Base-by-base conservation (phyloP, 1,140 invertebrate species). In the Megalonaias nervosa region DNA sequence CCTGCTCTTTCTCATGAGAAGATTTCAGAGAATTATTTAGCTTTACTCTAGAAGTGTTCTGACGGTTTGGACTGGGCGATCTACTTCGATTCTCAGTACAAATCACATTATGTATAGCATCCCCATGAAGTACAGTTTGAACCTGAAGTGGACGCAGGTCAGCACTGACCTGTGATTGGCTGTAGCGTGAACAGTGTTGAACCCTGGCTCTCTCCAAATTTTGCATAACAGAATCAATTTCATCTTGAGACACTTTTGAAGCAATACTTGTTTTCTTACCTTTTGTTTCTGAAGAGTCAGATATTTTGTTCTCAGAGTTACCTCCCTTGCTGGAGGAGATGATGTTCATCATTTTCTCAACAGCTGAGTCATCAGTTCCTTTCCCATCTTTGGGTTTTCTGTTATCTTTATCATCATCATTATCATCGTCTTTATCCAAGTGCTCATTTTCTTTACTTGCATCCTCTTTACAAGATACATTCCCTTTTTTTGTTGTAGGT, bases 121-220 rank as follows among this genome's bases (percentile, higher is more conserved):
- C 48, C 14, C 76, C 70, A 78, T 78, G 71, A 55, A 78, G 16
- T 21, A 78, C 71, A 58, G 48, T 59, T 21, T 71, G 57, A 48
- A 69, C 71, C 62, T 78, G 66, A 57, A 78, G 55, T 38, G 55
- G 68, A n/a, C 68, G 55, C 23, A 59, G 73, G 69, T 74, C 71
- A n/a, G 19, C 14, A 61, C 76, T 78, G 38, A 71, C 76, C 19
- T 71, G 57, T 55, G 76, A 78, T 48, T 68, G 62, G 15, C 64
- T 61, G 64, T 57, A 73, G 23, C 60, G 62, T 38, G 74, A 69
- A 26, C 74, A 76, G n/a, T 56, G 58, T 11, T 48, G 38, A 48
- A 48, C 38, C 38, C 9, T 48, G 38, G 38, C 11, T 48, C 11
- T 48, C 38, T 48, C 38, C 38, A 48, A 48, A 48, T 48, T 48